Evolutionary conservation across 2,113 vertebrate species (phyloP).

Genomic region (Melanotaenia duboulayi): DNA sequence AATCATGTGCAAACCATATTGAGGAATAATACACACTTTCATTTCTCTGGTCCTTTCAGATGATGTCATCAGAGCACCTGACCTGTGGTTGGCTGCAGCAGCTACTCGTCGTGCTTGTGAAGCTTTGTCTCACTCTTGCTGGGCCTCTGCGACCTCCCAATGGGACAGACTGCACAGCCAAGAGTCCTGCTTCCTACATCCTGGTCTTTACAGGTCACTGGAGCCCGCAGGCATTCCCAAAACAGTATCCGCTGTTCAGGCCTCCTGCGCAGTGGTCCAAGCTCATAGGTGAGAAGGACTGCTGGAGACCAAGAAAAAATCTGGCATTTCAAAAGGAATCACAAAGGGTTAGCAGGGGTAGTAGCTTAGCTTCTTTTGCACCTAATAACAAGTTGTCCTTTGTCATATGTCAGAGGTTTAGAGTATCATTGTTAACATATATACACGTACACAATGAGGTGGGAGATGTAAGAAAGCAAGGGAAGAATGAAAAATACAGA

Average conservation of each 20-base stretch:
- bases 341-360: background rate
- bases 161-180: conserved; percentile 76
- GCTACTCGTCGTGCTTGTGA: conserved; percentile 76
- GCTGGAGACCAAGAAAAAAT: background rate
- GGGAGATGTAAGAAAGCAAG: conserved; percentile 43
- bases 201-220: conserved; percentile 85
- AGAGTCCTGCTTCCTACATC: conserved; percentile 83
- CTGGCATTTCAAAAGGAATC: background rate
- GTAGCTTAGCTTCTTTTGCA: background rate
- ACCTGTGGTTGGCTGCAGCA: conserved; percentile 76
- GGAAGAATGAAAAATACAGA: conserved; percentile 35
- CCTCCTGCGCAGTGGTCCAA: conserved; percentile 88
- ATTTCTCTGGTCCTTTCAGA: conserved; percentile 72
- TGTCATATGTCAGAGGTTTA: conserved; percentile 18
- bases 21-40: conserved; percentile 27
- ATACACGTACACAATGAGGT: conserved; percentile 25
- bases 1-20: background rate
- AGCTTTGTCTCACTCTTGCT: conserved; percentile 67
- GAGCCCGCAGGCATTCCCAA: conserved; percentile 84
- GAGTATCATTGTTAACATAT: conserved; percentile 30
- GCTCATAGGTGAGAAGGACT: conserved; percentile 80
- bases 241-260: conserved; percentile 85
- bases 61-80: conserved; percentile 78
- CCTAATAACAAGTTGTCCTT: conserved; percentile 9
- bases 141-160: conserved; percentile 66